phyloP scores from a whole-genome alignment of 2,888 invertebrate genomes.

The Macropis europaea region DNA sequence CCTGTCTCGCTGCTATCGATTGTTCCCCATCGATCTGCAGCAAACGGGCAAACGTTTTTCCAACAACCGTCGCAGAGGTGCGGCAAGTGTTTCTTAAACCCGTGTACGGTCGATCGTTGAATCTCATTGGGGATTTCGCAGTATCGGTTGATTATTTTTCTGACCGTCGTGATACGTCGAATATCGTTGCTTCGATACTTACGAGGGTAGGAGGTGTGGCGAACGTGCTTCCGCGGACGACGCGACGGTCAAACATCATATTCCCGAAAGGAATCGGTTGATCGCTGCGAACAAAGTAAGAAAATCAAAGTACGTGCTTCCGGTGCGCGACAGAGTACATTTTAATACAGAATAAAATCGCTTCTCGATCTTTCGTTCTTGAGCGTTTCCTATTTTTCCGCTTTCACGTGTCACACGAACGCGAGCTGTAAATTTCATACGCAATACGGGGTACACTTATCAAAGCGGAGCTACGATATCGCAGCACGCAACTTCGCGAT shows the following conservation, averaged over 20 bases:
- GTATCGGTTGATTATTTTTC: too few relatives aligned
- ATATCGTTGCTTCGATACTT: conserved; percentile 55
- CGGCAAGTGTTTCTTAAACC: too few relatives aligned
- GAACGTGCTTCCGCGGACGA: conserved; percentile 92
- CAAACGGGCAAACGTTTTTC: neutral
- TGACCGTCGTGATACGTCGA: too few relatives aligned
- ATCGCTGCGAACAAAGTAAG: conserved; percentile 78
- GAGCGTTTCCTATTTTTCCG: too few relatives aligned
- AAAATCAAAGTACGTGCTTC: too few relatives aligned
- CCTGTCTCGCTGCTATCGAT: conserved; percentile 82
- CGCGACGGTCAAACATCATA: conserved; percentile 94
- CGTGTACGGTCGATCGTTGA: too few relatives aligned
- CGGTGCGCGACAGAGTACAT: too few relatives aligned
- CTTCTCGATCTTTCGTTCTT: too few relatives aligned
- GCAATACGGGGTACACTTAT: neutral
- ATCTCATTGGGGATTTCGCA: too few relatives aligned
- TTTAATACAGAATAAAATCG: too few relatives aligned
- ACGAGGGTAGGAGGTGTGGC: conserved; percentile 79
- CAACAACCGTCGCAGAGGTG: too few relatives aligned
- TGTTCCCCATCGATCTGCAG: conserved; percentile 80
- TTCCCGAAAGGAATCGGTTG: conserved; percentile 85
- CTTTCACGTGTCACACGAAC: too few relatives aligned
- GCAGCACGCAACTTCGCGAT: conserved; percentile 24
- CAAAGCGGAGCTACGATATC: conserved; percentile 8
- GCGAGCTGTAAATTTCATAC: neutral